Percentiles rank a stretch among this genome's conserved stretches.
phyloP scores from a whole-genome alignment of 2,797 vertebrate genomes.

The Halcyon chelicuti region DNA sequence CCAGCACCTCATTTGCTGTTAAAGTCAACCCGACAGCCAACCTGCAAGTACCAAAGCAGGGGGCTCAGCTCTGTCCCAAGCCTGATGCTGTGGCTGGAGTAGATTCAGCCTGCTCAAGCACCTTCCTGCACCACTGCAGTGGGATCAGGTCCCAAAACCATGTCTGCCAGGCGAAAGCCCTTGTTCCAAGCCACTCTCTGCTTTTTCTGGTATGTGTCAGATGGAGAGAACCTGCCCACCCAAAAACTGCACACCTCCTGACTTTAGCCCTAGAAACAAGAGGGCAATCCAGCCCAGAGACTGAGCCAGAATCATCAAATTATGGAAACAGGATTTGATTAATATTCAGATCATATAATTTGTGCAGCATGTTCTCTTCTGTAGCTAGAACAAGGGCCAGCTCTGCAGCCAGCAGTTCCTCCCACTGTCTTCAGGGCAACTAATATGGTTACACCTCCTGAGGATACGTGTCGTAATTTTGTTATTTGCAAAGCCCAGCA shows the following conservation, averaged over 20 bases:
- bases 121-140: fast-evolving
- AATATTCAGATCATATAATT: background rate
- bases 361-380: background rate
- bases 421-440: background rate
- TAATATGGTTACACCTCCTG: background rate
- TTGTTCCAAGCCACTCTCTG: background rate
- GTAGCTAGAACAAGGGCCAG: background rate
- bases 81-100: too few relatives aligned
- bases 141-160: background rate
- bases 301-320: background rate
- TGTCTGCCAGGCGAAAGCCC: fast-evolving
- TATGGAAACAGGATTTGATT: background rate
- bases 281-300: background rate
- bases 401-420: background rate
- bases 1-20: background rate
- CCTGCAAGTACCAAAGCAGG: background rate
- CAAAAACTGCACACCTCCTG: background rate
- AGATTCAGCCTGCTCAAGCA: background rate
- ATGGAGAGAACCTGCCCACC: background rate
- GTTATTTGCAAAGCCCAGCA: background rate
- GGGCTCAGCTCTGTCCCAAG: background rate
- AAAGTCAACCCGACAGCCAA: background rate
- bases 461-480: background rate
- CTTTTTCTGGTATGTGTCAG: background rate
- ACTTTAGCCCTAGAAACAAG: background rate